Conservation (phyloP, 2,113 vertebrate species). For the Aptenodytes forsteri region DNA sequence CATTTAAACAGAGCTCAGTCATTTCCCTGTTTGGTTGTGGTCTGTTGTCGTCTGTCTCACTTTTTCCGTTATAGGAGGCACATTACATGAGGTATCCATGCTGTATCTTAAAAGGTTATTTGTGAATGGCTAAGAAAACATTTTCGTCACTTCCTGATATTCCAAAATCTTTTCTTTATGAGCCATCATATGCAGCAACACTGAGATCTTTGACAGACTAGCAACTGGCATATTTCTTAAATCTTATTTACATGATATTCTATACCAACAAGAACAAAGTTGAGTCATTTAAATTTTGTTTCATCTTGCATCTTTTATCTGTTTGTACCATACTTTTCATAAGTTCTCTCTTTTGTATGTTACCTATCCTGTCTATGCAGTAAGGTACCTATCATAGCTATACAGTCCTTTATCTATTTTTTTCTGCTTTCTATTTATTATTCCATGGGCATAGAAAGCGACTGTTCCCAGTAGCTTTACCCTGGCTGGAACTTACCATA, state of each 20-base stretch:
- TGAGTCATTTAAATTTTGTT: background rate
- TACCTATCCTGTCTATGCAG: background rate
- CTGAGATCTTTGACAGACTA: background rate
- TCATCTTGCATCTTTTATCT: background rate
- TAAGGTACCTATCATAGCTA: background rate
- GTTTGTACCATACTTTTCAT: background rate
- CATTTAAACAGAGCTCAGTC: conserved; percentile 15
- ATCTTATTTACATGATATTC: background rate
- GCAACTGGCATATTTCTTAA: background rate
- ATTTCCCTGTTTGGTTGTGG: conserved; percentile 8
- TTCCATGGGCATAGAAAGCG: background rate
- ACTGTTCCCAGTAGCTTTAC: background rate
- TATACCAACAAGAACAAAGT: background rate
- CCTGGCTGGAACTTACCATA: conserved; percentile 85
- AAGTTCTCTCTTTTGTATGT: background rate
- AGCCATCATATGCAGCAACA: background rate
- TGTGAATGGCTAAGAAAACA: background rate
- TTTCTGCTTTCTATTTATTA: background rate
- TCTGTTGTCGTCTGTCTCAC: conserved; percentile 4
- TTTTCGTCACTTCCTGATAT: conserved; percentile 16
- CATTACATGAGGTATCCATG: conserved; percentile 39
- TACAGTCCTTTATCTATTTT: background rate
- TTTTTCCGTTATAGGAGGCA: conserved; percentile 15
- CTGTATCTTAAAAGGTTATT: conserved; percentile 27
- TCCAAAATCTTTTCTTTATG: background rate